A percentile compares a stretch with the other conserved stretches of the same genome.
Evolutionary conservation across 1,140 invertebrate genomes (phyloP).

Genomic region (Gonatopus flavifemur): DNA sequence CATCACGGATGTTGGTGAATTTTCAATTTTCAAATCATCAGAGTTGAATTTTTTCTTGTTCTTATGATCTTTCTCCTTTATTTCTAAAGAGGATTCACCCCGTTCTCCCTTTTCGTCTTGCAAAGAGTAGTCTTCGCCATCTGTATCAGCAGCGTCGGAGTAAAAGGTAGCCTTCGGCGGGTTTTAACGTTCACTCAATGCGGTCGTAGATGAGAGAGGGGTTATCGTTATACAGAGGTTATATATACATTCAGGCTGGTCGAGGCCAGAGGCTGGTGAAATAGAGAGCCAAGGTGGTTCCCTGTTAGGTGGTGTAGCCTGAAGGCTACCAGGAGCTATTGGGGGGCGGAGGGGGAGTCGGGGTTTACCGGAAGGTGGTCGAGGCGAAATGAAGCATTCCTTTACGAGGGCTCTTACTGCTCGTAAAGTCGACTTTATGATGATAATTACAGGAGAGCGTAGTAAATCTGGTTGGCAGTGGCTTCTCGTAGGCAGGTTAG

Average conservation of each 20-base stretch:
- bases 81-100: no score
- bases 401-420: conserved; percentile 63
- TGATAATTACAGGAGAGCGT: conserved; percentile 63
- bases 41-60: no score
- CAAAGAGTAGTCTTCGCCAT: no score
- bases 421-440: conserved; percentile 67
- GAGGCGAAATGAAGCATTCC: conserved; percentile 63
- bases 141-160: no score
- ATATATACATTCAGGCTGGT: conserved; percentile 8
- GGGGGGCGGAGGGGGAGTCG: background rate
- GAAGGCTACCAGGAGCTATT: conserved; percentile 19
- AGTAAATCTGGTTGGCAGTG: conserved; percentile 55
- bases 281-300: conserved; percentile 28
- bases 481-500: conserved; percentile 21
- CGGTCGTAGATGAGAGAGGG: conserved; percentile 17
- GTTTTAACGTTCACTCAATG: conserved; percentile 29
- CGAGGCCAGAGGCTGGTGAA: conserved; percentile 13
- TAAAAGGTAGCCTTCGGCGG: conserved; percentile 19
- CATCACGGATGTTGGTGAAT: no score
- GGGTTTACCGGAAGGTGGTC: conserved; percentile 13
- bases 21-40: no score
- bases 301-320: conserved; percentile 30
- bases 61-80: no score
- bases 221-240: conserved; percentile 9
- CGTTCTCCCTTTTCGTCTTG: no score